Base-by-base conservation (phyloP, 2,113 vertebrate species). In the Cairina moschata region DNA sequence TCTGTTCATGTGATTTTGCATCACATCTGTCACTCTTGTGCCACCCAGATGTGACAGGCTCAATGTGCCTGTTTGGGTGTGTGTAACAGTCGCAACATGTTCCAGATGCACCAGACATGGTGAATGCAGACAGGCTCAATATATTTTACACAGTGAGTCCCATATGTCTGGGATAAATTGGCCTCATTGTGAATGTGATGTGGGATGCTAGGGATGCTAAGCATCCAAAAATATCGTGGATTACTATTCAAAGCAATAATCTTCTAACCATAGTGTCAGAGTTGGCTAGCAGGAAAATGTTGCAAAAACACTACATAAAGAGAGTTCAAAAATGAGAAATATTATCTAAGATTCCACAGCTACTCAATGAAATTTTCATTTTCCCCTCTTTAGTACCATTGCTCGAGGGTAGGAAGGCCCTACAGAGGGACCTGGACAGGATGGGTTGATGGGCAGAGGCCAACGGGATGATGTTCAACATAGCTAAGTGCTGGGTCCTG, bases 61-160 rank as follows among this genome's bases (percentile, higher is more conserved):
- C 38, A 31, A 6, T 1, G 23, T 34, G 26, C 18, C 58, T 1
- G 3, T 31, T 38, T 1, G 0, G 16, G 26, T 25, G 20, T 3
- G 9, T 40, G 36, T 42, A 63, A 32, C 63, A 38, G 8, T 21
- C 4, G 0, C 17, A 7, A 23, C 25, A 5, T 31, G 16, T 46
- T 79, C 50, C 29, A 46, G 28, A 29, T 69, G 10, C 50, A 17
- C 23, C 11, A 25, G 66, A 15, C 38, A 13, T 4, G 26, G 22
- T 32, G 48, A 76, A 16, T 0, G 1, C 36, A 68, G 42, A 28
- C 22, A 66, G 38, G 11, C 6, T 68, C 17, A 25, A 13, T 7
- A 11, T 55, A 52, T 66, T 52, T 67, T 44, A 80, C 18, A 46
- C 26, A 32, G 36, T 1, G 14, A 83, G 29, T 54, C 12, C 15